Evolutionary conservation across 2,797 vertebrate species (phyloP).

Genomic region (Eidolon dupreanum): DNA sequence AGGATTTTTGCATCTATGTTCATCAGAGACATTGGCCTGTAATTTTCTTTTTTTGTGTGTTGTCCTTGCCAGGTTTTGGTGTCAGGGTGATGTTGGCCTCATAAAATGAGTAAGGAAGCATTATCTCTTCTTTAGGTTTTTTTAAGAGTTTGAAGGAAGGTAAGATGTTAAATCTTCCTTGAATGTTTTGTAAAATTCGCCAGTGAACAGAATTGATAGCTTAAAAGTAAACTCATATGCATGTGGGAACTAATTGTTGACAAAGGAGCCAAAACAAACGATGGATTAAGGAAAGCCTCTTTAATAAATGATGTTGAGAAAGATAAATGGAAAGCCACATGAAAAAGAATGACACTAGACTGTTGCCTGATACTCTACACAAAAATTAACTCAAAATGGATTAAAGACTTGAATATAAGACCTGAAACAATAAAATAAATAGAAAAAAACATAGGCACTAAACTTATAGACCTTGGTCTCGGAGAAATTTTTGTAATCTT

Average conservation of each 20-base stretch:
- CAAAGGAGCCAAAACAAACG: not conserved
- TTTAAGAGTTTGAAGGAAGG: not conserved
- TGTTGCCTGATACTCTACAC: not conserved
- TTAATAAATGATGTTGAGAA: not conserved
- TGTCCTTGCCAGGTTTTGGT: not conserved
- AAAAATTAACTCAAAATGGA: not conserved
- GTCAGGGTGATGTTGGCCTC: not conserved
- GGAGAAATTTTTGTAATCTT: not conserved
- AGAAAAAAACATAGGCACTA: not conserved
- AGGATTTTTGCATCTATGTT: not conserved
- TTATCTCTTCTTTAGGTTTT: not conserved
- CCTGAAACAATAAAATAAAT: not conserved
- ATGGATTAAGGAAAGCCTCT: not conserved
- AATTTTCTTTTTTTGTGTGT: not conserved
- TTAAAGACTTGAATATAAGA: not conserved
- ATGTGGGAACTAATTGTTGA: not conserved
- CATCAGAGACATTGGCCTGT: not conserved
- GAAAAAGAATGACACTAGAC: not conserved
- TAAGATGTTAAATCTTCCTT: not conserved
- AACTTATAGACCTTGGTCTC: not conserved
- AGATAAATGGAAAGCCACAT: not conserved
- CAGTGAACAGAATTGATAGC: not conserved
- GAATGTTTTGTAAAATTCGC: not conserved
- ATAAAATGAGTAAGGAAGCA: not conserved
- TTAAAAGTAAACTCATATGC: not conserved